A percentile compares a stretch with the other conserved stretches of the same genome.
Conservation (phyloP, 2,888 invertebrate genomes). For the Toxonevra muliebris region DNA sequence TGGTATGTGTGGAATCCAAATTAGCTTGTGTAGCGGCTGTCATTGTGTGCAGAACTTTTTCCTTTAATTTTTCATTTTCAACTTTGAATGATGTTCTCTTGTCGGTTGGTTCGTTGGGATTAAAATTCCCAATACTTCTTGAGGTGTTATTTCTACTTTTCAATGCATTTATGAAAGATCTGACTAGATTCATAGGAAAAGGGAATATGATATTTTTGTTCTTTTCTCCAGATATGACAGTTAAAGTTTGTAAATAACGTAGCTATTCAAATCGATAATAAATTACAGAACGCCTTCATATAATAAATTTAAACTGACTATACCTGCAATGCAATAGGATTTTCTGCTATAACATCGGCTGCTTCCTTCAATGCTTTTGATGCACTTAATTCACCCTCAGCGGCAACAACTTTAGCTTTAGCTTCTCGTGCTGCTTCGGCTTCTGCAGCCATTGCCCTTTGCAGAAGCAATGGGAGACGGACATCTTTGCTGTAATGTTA, state of each 20-base stretch:
- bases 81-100: no score
- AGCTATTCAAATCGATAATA: conserved; percentile 26
- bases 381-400: conserved; percentile 53
- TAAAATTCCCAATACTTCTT: neutral
- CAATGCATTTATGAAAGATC: neutral
- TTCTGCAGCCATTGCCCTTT: conserved; percentile 54
- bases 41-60: no score
- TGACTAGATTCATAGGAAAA: conserved; percentile 34
- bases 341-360: conserved; percentile 53
- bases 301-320: neutral
- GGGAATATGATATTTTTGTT: conserved; percentile 39
- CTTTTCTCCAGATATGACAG: conserved; percentile 33
- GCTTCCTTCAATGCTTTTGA: conserved; percentile 52
- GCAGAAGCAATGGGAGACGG: conserved; percentile 46
- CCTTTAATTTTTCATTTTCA: no score
- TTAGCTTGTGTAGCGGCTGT: no score
- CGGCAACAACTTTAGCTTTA: conserved; percentile 55
- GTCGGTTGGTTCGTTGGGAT: no score
- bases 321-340: conserved; percentile 54
- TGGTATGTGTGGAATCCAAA: no score
- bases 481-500: conserved; percentile 50
- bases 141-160: neutral
- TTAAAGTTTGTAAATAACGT: conserved; percentile 39
- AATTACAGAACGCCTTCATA: neutral
- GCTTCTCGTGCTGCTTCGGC: conserved; percentile 55